Evolutionary conservation across 30 jellyfish, hydroid and myxozoan genomes (phyloP).

Genomic region (Nemopilema nomurai): DNA sequence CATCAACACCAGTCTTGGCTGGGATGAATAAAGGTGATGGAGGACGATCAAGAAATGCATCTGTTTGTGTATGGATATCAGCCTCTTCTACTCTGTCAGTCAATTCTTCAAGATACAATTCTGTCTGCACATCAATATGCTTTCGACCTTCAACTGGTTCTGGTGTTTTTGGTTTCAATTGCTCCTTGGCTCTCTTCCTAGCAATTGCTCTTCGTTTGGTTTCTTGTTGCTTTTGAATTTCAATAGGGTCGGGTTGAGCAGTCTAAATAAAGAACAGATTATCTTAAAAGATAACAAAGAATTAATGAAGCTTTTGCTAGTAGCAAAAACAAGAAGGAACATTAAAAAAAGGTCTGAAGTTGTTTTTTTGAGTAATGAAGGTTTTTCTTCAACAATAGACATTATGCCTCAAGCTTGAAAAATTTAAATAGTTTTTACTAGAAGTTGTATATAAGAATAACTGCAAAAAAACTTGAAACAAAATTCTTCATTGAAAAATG

Average conservation of each 20-base stretch:
- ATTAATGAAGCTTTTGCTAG: no score
- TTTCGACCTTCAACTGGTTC: slow-evolving; percentile 97
- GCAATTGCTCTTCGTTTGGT: slow-evolving; percentile 85
- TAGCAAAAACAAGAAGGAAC: not conserved
- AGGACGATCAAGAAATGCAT: slow-evolving; percentile 94
- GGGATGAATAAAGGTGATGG: slow-evolving; percentile 95
- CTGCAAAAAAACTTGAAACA: no score
- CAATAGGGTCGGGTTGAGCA: slow-evolving; percentile 96
- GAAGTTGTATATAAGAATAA: no score
- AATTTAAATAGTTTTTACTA: no score
- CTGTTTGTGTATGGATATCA: slow-evolving; percentile 91
- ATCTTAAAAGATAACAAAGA: not conserved
- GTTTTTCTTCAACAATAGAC: not conserved
- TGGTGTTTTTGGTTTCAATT: slow-evolving; percentile 84
- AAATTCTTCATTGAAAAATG: no score
- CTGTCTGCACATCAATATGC: slow-evolving; percentile 96
- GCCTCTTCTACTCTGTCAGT: slow-evolving; percentile 98
- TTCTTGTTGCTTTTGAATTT: slow-evolving; percentile 88
- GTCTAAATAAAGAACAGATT: slow-evolving; percentile 40
- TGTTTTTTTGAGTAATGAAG: not conserved
- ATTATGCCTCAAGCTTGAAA: no score
- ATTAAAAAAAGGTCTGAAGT: not conserved
- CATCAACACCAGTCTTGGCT: slow-evolving; percentile 94
- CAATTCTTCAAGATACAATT: slow-evolving; percentile 84
- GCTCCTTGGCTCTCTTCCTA: slow-evolving; percentile 85